A percentile compares a stretch with the other conserved stretches of the same genome.
Evolutionary conservation across 2,888 invertebrate genomes (phyloP).

Genomic region (Trichogramma dendrolimi): DNA sequence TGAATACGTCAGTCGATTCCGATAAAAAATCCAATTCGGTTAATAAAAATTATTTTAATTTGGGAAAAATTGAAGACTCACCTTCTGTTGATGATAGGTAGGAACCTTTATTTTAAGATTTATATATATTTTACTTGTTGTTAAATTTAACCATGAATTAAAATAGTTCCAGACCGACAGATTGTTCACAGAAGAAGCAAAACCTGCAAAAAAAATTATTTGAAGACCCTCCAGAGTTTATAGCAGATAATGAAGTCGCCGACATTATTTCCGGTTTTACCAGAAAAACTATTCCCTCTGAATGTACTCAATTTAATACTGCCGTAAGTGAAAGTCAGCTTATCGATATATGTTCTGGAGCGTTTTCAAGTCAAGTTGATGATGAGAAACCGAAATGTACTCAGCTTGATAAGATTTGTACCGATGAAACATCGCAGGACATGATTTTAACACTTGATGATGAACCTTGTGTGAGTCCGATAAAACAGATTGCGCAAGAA

Average conservation of each 20-base stretch:
- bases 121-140: too few relatives aligned
- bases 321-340: conserved; percentile 32
- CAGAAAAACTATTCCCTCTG: background rate
- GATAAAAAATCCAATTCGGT: conserved; percentile 25
- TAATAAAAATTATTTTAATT: conserved; percentile 7
- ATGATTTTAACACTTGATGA: conserved; percentile 37
- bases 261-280: conserved; percentile 55
- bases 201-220: conserved; percentile 51
- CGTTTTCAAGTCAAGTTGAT: conserved; percentile 45
- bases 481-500: too few relatives aligned
- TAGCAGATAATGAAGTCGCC: conserved; percentile 55
- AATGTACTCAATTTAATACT: conserved; percentile 1
- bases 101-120: too few relatives aligned
- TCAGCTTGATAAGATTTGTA: conserved; percentile 33
- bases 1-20: conserved; percentile 33
- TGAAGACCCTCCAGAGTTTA: conserved; percentile 39
- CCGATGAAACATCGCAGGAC: conserved; percentile 40
- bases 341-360: conserved; percentile 56
- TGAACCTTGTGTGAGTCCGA: conserved; percentile 27
- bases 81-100: conserved; percentile 10
- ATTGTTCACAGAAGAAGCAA: too few relatives aligned
- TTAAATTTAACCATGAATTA: too few relatives aligned
- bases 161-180: too few relatives aligned
- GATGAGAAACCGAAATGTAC: conserved; percentile 59
- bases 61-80: conserved; percentile 7